Percentiles rank a stretch among this genome's conserved stretches.
Evolutionary conservation across 2,888 invertebrate species (phyloP).

Genomic region (Pristionchus maxplancki): DNA sequence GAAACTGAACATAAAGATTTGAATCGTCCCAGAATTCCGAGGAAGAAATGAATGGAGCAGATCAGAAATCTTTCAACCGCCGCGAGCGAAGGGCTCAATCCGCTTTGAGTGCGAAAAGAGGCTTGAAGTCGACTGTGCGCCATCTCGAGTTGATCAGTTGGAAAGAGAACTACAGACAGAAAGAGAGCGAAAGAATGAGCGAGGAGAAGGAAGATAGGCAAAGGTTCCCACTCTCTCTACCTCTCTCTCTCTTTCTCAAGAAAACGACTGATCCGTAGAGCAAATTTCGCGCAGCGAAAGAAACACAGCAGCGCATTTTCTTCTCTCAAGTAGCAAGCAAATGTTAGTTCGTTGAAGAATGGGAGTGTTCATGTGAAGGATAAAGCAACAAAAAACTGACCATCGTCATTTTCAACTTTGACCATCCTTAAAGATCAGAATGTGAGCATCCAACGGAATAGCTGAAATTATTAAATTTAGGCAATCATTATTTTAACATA

Average conservation of each 20-base stretch:
- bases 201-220: slow-evolving; percentile 7
- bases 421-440: slow-evolving; percentile 10
- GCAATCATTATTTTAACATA: too few species aligned
- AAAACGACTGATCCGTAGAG: slow-evolving; percentile 44
- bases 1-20: background rate
- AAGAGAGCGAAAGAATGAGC: slow-evolving; percentile 22
- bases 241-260: background rate
- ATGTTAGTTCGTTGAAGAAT: background rate
- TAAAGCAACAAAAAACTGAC: background rate
- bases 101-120: slow-evolving; percentile 26
- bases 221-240: background rate
- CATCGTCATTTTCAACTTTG: slow-evolving; percentile 8
- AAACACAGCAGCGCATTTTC: background rate
- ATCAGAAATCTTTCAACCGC: background rate
- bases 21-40: background rate
- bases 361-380: background rate
- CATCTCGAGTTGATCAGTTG: background rate
- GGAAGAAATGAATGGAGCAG: background rate
- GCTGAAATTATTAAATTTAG: background rate
- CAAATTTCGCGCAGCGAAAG: slow-evolving; percentile 17
- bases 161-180: background rate
- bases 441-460: background rate
- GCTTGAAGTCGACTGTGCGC: background rate
- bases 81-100: background rate
- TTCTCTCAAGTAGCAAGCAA: slow-evolving; percentile 29